Percentiles rank a stretch among this genome's conserved stretches.
Conservation (phyloP, 2,888 invertebrate species). For the Dromius quadrimaculatus region DNA sequence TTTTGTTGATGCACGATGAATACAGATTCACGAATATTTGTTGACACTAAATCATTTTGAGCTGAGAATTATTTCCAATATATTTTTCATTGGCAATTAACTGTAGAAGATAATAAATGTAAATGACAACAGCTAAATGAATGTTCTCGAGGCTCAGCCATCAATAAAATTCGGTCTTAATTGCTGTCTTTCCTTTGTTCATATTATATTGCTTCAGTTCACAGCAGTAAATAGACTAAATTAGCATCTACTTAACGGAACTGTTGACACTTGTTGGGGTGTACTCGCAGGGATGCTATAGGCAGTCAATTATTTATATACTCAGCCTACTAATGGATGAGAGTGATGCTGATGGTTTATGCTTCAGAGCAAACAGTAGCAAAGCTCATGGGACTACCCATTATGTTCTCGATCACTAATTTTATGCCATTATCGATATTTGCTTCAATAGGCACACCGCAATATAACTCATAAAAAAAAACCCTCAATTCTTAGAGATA, state of each 20-base stretch:
- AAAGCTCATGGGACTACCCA: conserved; percentile 7
- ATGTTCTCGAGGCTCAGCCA: neutral
- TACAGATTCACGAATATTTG: too few species aligned
- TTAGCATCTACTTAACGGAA: conserved; percentile 39
- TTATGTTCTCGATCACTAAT: conserved; percentile 27
- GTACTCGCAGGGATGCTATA: conserved; percentile 12
- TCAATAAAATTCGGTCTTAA: neutral
- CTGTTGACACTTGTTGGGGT: conserved; percentile 31
- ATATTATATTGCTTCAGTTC: conserved; percentile 23
- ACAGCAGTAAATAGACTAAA: conserved; percentile 15
- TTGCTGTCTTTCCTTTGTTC: neutral
- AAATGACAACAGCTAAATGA: too few species aligned
- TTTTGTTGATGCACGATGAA: too few species aligned
- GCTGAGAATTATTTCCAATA: too few species aligned
- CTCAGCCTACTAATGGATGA: conserved; percentile 37
- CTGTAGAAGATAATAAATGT: too few species aligned
- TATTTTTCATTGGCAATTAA: too few species aligned
- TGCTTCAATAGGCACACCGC: neutral
- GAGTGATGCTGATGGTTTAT: conserved; percentile 26
- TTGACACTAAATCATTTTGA: too few species aligned
- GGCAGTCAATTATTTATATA: conserved; percentile 45
- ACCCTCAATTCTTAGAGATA: too few species aligned
- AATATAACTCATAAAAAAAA: too few species aligned
- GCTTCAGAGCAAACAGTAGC: neutral
- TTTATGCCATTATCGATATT: conserved; percentile 12